phyloP scores from a whole-genome alignment of 1,140 invertebrate genomes.

The Calycopis cecrops region DNA sequence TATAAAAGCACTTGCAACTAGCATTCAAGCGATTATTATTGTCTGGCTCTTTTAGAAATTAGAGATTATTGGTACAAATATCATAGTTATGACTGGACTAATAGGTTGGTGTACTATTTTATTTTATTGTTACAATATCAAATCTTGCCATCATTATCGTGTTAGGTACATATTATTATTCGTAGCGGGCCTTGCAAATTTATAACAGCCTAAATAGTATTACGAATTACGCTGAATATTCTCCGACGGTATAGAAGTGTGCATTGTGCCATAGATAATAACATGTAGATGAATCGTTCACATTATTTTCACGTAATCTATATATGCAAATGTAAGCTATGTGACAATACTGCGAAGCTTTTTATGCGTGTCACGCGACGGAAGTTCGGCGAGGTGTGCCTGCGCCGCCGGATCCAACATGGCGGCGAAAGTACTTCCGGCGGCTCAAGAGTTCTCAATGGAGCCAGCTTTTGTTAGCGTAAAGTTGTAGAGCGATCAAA shows the following conservation, averaged over 20 bases:
- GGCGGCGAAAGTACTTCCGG: slow-evolving; percentile 72
- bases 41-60: too few species aligned
- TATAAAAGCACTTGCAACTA: too few species aligned
- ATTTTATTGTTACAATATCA: too few species aligned
- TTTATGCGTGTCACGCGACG: slow-evolving; percentile 70
- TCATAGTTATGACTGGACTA: too few species aligned
- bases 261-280: slow-evolving; percentile 26
- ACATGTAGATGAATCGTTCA: slow-evolving; percentile 39
- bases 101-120: too few species aligned
- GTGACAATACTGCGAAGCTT: slow-evolving; percentile 64
- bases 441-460: slow-evolving; percentile 60
- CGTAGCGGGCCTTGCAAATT: too few species aligned
- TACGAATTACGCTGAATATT: not conserved
- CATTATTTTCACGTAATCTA: slow-evolving; percentile 60
- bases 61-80: too few species aligned
- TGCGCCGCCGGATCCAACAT: slow-evolving; percentile 68
- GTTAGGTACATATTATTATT: too few species aligned
- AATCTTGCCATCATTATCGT: too few species aligned
- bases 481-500: slow-evolving; percentile 25
- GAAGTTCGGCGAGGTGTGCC: slow-evolving; percentile 64
- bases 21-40: too few species aligned
- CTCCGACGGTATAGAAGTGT: not conserved
- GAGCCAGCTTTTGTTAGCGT: slow-evolving; percentile 33
- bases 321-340: slow-evolving; percentile 62
- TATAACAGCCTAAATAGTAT: too few species aligned